Evolutionary conservation across 2,888 invertebrate genomes (phyloP).

Genomic region (Hydrotaea diabolus): DNA sequence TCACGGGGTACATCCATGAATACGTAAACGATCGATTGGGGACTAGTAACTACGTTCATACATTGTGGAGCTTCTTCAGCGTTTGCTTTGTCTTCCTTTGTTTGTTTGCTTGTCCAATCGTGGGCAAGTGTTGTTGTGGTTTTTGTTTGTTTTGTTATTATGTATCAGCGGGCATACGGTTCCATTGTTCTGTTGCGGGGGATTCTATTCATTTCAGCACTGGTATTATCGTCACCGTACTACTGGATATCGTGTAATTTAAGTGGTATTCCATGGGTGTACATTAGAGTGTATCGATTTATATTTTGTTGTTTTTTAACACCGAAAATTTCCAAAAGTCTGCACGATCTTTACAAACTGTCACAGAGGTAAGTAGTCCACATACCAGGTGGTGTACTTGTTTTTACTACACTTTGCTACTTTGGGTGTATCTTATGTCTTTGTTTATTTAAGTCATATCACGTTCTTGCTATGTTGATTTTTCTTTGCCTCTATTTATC

Average conservation of each 20-base stretch:
- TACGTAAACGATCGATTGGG: too few species aligned
- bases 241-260: slow-evolving; percentile 4
- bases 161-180: neutral
- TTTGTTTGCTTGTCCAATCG: neutral
- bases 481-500: too few species aligned
- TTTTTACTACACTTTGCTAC: too few species aligned
- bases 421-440: too few species aligned
- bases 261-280: neutral
- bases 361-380: too few species aligned
- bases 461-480: too few species aligned
- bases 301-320: neutral
- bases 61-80: neutral
- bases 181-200: neutral
- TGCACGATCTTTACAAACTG: too few species aligned
- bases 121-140: neutral
- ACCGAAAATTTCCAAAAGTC: too few species aligned
- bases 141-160: slow-evolving; percentile 47
- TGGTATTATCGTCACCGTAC: neutral
- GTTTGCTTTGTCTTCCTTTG: slow-evolving; percentile 24
- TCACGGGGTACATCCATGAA: too few species aligned
- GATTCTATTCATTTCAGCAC: neutral
- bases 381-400: too few species aligned
- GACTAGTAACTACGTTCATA: too few species aligned
- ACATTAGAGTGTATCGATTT: neutral
- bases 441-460: too few species aligned